These are phyloP conservation scores for Xerus inauris DNA, from an alignment of 2,113 vertebrate genomes.

Conservation along the genomic window DNA sequence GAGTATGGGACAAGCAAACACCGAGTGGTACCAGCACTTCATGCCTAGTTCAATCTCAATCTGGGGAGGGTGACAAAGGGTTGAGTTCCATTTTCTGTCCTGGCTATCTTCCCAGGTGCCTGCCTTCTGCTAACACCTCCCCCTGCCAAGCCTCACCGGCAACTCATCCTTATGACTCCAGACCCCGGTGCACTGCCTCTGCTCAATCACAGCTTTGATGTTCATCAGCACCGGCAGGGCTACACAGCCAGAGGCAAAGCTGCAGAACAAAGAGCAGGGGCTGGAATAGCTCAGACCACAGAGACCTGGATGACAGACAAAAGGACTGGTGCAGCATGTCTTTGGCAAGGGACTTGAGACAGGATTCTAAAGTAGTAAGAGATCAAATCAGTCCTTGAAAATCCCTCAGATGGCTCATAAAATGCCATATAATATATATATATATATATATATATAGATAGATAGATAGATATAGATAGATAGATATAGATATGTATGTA, in stretches of 20 bases:
- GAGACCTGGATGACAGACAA: neutral
- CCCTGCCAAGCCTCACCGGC: slow-evolving; percentile 85
- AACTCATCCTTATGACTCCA: slow-evolving; percentile 95
- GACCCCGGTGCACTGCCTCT: slow-evolving; percentile 93
- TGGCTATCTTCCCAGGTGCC: neutral
- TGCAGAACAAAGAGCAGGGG: slow-evolving; percentile 69
- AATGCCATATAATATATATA: neutral
- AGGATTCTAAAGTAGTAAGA: neutral
- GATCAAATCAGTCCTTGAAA: neutral
- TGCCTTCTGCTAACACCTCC: neutral
- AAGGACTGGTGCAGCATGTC: too few species aligned
- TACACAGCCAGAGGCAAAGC: slow-evolving; percentile 94
- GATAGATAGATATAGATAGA: too few species aligned
- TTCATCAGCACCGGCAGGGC: slow-evolving; percentile 94
- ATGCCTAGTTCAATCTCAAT: slow-evolving; percentile 95
- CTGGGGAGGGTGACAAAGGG: slow-evolving; percentile 74
- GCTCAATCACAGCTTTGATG: slow-evolving; percentile 95
- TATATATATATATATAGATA: neutral
- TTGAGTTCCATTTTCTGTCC: neutral
- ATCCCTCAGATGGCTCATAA: neutral
- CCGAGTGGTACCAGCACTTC: slow-evolving; percentile 96
- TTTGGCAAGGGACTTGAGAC: rapidly evolving
- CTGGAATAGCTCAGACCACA: neutral
- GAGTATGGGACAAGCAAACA: slow-evolving; percentile 94
- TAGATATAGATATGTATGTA: too few species aligned